phyloP scores from a whole-genome alignment of 2,888 invertebrate genomes.

The Morpho helenor region DNA sequence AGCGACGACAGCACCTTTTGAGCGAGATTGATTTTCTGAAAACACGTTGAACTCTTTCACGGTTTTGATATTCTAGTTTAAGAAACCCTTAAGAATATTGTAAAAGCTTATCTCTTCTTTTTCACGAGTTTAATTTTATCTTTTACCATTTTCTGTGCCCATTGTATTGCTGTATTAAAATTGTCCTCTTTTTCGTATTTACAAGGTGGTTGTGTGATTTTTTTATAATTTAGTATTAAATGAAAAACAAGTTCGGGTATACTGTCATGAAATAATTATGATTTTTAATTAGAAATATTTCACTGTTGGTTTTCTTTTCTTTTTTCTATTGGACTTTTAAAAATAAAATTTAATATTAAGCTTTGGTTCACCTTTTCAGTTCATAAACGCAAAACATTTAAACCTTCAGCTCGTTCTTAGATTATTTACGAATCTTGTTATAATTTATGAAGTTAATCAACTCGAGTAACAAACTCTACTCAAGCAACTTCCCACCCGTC shows the following conservation, averaged over 20 bases:
- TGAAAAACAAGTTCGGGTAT: no score
- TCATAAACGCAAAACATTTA: background rate
- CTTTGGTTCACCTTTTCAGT: background rate
- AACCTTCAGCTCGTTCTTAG: constrained; percentile 1
- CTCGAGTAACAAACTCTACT: constrained; percentile 14
- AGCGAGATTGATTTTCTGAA: constrained; percentile 26
- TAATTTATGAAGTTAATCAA: constrained; percentile 27
- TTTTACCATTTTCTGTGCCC: no score
- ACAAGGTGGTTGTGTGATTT: background rate
- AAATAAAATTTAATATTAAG: background rate
- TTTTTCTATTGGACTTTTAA: background rate
- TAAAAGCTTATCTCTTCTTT: no score
- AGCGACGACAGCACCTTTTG: constrained; percentile 21
- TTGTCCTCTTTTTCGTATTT: no score
- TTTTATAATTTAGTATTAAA: no score
- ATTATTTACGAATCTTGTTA: constrained; percentile 20
- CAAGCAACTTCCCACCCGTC: constrained; percentile 11
- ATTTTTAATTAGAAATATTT: no score
- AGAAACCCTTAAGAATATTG: background rate
- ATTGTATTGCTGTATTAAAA: no score
- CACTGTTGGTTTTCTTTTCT: background rate
- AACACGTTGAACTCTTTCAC: constrained; percentile 5
- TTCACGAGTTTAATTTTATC: no score
- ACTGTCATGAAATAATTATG: no score
- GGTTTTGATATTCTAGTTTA: background rate